Conservation (phyloP, 1,140 invertebrate genomes). For the Eurosta solidaginis region DNA sequence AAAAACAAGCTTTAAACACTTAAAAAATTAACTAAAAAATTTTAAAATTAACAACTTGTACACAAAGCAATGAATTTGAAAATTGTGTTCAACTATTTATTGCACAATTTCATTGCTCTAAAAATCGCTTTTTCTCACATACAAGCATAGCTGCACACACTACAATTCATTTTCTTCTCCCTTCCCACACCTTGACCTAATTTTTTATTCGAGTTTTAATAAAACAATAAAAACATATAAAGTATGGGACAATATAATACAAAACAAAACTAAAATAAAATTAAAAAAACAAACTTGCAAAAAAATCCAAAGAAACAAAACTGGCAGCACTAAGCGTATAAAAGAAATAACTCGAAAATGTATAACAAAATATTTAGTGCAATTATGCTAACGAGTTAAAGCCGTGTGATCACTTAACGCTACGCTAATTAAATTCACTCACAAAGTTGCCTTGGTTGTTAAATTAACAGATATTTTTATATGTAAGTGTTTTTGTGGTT, state of each 20-base stretch:
- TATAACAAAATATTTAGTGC: slow-evolving; percentile 12
- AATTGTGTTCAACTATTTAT: not conserved
- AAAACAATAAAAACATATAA: too few relatives aligned
- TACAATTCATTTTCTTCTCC: too few relatives aligned
- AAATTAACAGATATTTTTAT: not conserved
- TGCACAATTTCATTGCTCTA: too few relatives aligned
- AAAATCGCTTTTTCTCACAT: too few relatives aligned
- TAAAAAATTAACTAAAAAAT: not conserved
- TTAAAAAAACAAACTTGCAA: not conserved
- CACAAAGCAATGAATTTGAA: not conserved
- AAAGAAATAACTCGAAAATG: slow-evolving; percentile 9
- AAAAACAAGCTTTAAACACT: not conserved
- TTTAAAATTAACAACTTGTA: not conserved
- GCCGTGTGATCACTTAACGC: slow-evolving; percentile 14
- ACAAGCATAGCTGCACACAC: too few relatives aligned
- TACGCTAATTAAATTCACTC: slow-evolving; percentile 26
- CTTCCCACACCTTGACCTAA: too few relatives aligned
- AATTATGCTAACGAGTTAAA: slow-evolving; percentile 26
- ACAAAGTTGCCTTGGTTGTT: slow-evolving; percentile 26
- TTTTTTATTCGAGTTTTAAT: too few relatives aligned
- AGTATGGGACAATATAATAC: too few relatives aligned
- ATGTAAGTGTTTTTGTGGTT: too few relatives aligned
- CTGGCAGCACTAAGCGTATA: not conserved
- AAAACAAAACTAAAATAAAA: too few relatives aligned
- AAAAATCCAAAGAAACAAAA: not conserved